These are phyloP conservation scores for Geodia barretti DNA, from an alignment of 37 sponge, comb jelly and placozoan genomes.

Conservation along the genomic window DNA sequence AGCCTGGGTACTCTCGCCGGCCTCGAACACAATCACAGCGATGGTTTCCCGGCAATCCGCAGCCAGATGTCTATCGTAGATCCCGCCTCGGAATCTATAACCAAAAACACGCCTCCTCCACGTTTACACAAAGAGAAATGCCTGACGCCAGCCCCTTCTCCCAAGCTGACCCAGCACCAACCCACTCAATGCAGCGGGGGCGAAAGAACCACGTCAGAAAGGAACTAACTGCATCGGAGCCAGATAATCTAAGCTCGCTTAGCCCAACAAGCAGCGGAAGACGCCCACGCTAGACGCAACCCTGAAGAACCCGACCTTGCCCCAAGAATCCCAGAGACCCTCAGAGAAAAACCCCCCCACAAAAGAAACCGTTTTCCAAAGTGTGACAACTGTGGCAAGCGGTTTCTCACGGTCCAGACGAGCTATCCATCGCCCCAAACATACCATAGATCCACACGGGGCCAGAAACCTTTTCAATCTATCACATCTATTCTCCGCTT, in stretches of 20 bases:
- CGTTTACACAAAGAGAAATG: too few relatives aligned
- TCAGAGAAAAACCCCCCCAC: slow-evolving; percentile 74
- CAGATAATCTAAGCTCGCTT: not conserved
- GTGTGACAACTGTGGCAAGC: slow-evolving; percentile 75
- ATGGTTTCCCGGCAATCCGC: too few relatives aligned
- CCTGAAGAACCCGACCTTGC: slow-evolving; percentile 29
- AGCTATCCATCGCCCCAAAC: slow-evolving; percentile 94
- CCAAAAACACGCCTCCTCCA: slow-evolving; percentile 18
- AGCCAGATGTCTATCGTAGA: slow-evolving; percentile 7
- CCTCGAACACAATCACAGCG: not conserved
- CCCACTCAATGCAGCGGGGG: slow-evolving; percentile 4
- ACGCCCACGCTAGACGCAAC: slow-evolving; percentile 20
- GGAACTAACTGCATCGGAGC: not conserved
- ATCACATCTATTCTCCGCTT: slow-evolving; percentile 94
- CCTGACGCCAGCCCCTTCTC: not conserved
- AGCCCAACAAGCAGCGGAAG: slow-evolving; percentile 9
- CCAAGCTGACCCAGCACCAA: slow-evolving; percentile 1
- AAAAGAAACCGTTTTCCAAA: slow-evolving; percentile 64
- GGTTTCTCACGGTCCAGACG: slow-evolving; percentile 96
- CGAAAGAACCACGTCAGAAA: too few relatives aligned
- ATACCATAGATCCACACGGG: slow-evolving; percentile 96
- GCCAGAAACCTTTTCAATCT: slow-evolving; percentile 98
- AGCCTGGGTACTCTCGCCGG: not conserved
- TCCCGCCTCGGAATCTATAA: too few relatives aligned
- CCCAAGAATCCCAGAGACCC: slow-evolving; percentile 49